Base-by-base conservation (phyloP, 2,888 invertebrate genomes). In the Psococerastis gibbosa region DNA sequence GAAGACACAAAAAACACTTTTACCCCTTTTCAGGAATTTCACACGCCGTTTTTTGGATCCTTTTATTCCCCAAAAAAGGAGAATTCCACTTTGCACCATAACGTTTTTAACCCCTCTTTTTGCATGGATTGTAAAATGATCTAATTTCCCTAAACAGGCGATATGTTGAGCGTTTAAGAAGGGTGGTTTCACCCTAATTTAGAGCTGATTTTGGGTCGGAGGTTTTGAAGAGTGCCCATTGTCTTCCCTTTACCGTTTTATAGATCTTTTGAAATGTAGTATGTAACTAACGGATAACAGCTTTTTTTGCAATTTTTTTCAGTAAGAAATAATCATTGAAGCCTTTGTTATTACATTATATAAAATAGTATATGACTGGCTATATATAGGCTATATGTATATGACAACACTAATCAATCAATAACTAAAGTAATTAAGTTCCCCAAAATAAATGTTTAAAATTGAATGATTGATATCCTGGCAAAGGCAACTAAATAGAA, bases 1-100 rank as follows among this genome's bases (percentile, higher is more conserved):
- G 15, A 9, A 8, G 18, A 20, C 17, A 38, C 22, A 38, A 38
- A 38, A 38, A 38, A 38, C 17, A 15, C 20, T 20, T 20, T 38
- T 38, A 38, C 38, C 38, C 38, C 20, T 38, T 38, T 38, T 38
- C 22, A 38, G 38, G 38, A 38, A 38, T 38, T 38, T 38, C 38
- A 38, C 38, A 38, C 38, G 38, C 17, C 18, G 17, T 38, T 38
- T 38, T 34, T 38, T 38, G 15, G 15, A 17, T 33, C 16, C 16
- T 33, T 15, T 33, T 33, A 16, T 17, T 18, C 22, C 22, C 22
- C 20, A 20, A 38, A 38, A 27, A 27, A 11, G 27, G 27, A 11
- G 27, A 27, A 27, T 27, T 38, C 38, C 38, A 38, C 38, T 38
- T 38, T 38, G 20, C 38, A 20, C 38, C 15, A 22, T 17, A 22